These are phyloP conservation scores for Hypotaenidia okinawae DNA, from an alignment of 2,797 vertebrate genomes.

Conservation along the genomic window DNA sequence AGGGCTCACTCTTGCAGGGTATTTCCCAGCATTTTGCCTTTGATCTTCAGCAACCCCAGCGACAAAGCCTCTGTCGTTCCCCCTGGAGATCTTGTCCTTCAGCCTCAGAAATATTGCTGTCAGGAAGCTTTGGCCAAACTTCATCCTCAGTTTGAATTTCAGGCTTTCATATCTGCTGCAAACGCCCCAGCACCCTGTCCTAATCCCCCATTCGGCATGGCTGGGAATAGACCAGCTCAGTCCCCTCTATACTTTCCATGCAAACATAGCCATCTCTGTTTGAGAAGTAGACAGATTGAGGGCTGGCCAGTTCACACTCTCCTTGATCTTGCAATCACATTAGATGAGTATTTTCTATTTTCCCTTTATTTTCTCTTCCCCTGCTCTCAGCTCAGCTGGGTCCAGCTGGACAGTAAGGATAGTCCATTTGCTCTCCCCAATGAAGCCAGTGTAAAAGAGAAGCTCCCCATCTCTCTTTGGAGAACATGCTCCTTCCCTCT, in stretches of 20 bases:
- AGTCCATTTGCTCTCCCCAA: background rate
- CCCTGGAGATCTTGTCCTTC: background rate
- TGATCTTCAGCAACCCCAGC: background rate
- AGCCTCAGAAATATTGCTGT: background rate
- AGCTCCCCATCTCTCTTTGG: background rate
- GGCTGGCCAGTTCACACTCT: accelerated
- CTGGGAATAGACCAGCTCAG: background rate
- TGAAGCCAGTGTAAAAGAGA: background rate
- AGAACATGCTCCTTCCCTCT: background rate
- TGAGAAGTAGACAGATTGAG: background rate
- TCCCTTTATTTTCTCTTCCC: background rate
- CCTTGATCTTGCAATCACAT: background rate
- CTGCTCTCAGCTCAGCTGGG: background rate
- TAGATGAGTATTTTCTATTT: background rate
- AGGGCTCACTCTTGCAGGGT: background rate
- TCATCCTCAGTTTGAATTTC: background rate
- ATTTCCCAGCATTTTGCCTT: background rate
- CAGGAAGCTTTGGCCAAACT: background rate
- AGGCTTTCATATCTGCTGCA: background rate
- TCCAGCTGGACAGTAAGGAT: background rate
- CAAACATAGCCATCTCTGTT: background rate
- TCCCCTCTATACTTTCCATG: background rate
- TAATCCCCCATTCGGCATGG: background rate
- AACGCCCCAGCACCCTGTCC: background rate
- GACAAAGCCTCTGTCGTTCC: background rate